Percentiles rank a stretch among this genome's conserved stretches.
Evolutionary conservation across 2,888 invertebrate species (phyloP).

Genomic region (Lycaena phlaeas): DNA sequence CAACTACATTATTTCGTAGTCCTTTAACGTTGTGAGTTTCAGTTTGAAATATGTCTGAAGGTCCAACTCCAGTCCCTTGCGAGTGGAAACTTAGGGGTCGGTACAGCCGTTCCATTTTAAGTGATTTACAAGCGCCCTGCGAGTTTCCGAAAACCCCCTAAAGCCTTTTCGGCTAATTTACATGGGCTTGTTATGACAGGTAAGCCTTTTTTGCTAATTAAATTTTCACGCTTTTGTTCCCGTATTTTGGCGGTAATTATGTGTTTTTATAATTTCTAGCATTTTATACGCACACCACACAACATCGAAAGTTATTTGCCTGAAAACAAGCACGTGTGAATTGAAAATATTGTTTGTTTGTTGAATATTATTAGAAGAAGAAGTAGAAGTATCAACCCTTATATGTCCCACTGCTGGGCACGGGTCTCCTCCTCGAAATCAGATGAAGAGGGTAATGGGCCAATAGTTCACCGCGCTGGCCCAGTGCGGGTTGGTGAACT

Average conservation of each 20-base stretch:
- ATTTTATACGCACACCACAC: too few species aligned
- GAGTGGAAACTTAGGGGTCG: conserved; percentile 54
- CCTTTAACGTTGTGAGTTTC: neutral
- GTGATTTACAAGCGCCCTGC: conserved; percentile 63
- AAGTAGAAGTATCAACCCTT: too few species aligned
- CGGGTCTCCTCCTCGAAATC: too few species aligned
- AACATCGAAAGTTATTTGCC: too few species aligned
- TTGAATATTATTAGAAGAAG: too few species aligned
- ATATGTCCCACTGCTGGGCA: too few species aligned
- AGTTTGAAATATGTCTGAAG: conserved; percentile 40
- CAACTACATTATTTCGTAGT: neutral
- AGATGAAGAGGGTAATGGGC: too few species aligned
- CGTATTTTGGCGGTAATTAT: neutral
- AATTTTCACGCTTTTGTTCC: conserved; percentile 3
- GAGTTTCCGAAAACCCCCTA: conserved; percentile 35
- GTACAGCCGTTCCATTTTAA: conserved; percentile 48
- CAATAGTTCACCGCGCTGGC: too few species aligned
- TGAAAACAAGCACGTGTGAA: too few species aligned
- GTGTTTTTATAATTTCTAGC: too few species aligned
- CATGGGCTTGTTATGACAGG: conserved; percentile 4
- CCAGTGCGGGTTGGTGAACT: too few species aligned
- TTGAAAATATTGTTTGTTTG: too few species aligned
- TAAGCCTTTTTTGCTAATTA: conserved; percentile 9
- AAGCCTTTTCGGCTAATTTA: conserved; percentile 9
- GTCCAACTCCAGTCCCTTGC: conserved; percentile 36